phyloP scores from a whole-genome alignment of 2,113 vertebrate genomes.

The Myiozetetes cayanensis region DNA sequence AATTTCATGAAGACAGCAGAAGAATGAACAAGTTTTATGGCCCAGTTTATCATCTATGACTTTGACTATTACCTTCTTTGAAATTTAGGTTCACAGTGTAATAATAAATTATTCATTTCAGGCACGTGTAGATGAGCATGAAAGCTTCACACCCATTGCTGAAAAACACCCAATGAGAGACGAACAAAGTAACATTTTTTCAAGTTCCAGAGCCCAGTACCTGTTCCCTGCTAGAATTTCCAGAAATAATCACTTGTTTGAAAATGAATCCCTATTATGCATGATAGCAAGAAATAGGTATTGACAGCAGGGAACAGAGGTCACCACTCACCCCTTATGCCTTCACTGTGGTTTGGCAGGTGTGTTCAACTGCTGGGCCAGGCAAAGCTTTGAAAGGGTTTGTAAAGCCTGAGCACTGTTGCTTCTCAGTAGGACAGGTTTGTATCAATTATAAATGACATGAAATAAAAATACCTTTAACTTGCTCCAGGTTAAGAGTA shows the following conservation, averaged over 20 bases:
- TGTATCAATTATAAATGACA: neutral
- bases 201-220: neutral
- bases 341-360: neutral
- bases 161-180: neutral
- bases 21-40: conserved; percentile 37
- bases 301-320: neutral
- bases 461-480: neutral
- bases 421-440: neutral
- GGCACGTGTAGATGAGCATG: neutral
- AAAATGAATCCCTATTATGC: neutral
- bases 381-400: neutral
- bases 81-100: conserved; percentile 4
- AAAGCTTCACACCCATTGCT: neutral
- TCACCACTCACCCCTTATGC: neutral
- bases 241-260: neutral
- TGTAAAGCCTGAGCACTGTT: neutral
- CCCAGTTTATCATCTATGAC: conserved; percentile 46
- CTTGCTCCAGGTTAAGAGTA: neutral
- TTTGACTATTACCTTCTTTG: conserved; percentile 1
- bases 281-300: neutral
- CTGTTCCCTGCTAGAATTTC: neutral
- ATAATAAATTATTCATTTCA: conserved; percentile 42
- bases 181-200: neutral
- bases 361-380: neutral
- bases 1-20: conserved; percentile 24